Evolutionary conservation across 2,888 invertebrate species (phyloP).

Genomic region (Lepidocyrtinus sp.): DNA sequence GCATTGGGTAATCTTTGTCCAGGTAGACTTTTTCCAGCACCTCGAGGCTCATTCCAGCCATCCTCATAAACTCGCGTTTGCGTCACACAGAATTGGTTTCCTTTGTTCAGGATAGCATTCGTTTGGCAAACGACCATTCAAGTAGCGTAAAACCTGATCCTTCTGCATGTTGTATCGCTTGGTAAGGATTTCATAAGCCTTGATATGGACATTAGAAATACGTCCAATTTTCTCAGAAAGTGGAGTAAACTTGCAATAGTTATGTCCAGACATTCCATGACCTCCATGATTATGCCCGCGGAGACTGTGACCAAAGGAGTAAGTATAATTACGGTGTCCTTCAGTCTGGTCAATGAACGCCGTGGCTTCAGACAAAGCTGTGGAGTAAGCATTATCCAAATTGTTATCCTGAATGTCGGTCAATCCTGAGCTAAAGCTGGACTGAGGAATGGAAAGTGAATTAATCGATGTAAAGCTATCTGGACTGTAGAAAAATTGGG

Average conservation of each 20-base stretch:
- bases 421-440: constrained; percentile 35
- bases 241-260: constrained; percentile 69
- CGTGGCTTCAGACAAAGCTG: constrained; percentile 51
- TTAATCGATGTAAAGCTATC: constrained; percentile 25
- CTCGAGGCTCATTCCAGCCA: constrained; percentile 69
- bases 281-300: constrained; percentile 44
- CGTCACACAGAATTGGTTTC: constrained; percentile 57
- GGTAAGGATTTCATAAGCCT: constrained; percentile 68
- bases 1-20: constrained; percentile 67
- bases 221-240: constrained; percentile 68
- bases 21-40: constrained; percentile 65
- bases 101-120: constrained; percentile 60
- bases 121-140: constrained; percentile 57
- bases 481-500: constrained; percentile 52
- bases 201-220: constrained; percentile 65
- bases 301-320: constrained; percentile 22
- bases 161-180: constrained; percentile 63
- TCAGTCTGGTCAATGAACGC: constrained; percentile 46
- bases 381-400: constrained; percentile 48
- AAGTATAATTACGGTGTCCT: constrained; percentile 45
- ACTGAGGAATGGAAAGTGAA: constrained; percentile 49
- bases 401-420: constrained; percentile 52
- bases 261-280: constrained; percentile 65
- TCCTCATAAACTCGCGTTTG: constrained; percentile 63
- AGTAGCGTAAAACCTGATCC: constrained; percentile 47